Base-by-base conservation (phyloP, 2,797 vertebrate species). In the Ibycter americanus region DNA sequence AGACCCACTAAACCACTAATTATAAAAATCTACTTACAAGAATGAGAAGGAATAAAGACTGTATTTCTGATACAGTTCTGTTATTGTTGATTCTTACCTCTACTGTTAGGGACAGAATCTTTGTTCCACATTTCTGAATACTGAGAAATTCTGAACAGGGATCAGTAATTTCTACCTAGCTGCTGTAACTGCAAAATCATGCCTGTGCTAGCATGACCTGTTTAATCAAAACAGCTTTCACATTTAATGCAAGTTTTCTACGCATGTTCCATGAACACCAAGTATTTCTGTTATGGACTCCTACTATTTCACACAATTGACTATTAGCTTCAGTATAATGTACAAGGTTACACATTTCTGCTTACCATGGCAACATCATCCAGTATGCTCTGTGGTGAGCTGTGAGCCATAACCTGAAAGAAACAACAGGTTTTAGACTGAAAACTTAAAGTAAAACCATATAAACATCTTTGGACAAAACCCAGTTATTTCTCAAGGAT, bases 301-400 rank as follows among this genome's bases (percentile, higher is more conserved):
- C 15, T 47, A 9, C 32, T 63, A 4, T 68, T 71, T 65, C 3
- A 5, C 32, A 49, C 22, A 82, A 71, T 2, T 81, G 51, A 55
- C 21, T 76, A n/a, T 40, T 58, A 85, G n/a, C 52, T 89, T 92
- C 88, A 70, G 29, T 47, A 36, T 70, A 56, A 34, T 17, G 5
- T 25, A 78, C 12, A 73, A 74, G 8, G 47, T 78, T 67, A 73
- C 31, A 46, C 34, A 74, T 77, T 94, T 63, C 71, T 95, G 95
- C 99, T 99, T 98, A 99, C 99, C 99, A 99, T 99, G 74, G 99
- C 99, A 97, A 99, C 99, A 95, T 99, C 99, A 96, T 99, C 99
- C 97, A 99, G 97, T 97, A 99, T 99, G 91, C 99, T 99, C 96
- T 99, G 99, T 16, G 99, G 99, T 77, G 99, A 99, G 96, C 99